A percentile compares a stretch with the other conserved stretches of the same genome.
phyloP scores from a whole-genome alignment of 2,113 vertebrate genomes.

The Corythoichthys haematopterus region DNA sequence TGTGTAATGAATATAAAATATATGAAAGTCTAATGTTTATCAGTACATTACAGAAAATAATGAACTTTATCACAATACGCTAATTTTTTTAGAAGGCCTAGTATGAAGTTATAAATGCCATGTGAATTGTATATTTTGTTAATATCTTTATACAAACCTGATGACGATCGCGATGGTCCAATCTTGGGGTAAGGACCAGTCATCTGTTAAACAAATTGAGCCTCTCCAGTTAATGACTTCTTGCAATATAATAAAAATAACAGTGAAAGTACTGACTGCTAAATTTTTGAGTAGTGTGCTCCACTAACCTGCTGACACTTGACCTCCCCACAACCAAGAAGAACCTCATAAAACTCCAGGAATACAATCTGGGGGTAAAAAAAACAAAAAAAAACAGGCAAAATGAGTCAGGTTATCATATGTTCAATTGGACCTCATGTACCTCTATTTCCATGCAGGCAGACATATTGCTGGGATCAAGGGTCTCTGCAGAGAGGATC shows the following conservation, averaged over 20 bases:
- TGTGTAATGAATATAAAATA: too few relatives aligned
- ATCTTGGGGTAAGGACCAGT: conserved; percentile 23
- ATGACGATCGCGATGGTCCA: background rate
- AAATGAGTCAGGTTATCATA: background rate
- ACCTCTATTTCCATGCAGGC: conserved; percentile 79
- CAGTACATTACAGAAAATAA: too few relatives aligned
- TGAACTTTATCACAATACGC: too few relatives aligned
- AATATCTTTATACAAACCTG: conserved; percentile 33
- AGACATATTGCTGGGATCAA: conserved; percentile 28
- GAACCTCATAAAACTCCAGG: conserved; percentile 89
- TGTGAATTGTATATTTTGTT: background rate
- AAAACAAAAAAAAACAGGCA: background rate
- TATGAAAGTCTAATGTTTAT: too few relatives aligned
- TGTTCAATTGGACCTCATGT: background rate
- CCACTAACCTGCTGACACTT: conserved; percentile 41
- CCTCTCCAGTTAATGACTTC: conserved; percentile 25
- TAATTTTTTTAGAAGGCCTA: too few relatives aligned
- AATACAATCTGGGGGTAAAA: conserved; percentile 83
- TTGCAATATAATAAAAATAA: background rate
- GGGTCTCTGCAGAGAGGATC: conserved; percentile 72
- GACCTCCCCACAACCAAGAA: conserved; percentile 78
- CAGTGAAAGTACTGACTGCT: background rate
- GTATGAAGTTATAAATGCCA: too few relatives aligned
- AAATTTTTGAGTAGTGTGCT: background rate
- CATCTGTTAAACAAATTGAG: conserved; percentile 41